These are phyloP conservation scores for Cyprinella venusta DNA, from an alignment of 2,797 vertebrate species.

Conservation along the genomic window DNA sequence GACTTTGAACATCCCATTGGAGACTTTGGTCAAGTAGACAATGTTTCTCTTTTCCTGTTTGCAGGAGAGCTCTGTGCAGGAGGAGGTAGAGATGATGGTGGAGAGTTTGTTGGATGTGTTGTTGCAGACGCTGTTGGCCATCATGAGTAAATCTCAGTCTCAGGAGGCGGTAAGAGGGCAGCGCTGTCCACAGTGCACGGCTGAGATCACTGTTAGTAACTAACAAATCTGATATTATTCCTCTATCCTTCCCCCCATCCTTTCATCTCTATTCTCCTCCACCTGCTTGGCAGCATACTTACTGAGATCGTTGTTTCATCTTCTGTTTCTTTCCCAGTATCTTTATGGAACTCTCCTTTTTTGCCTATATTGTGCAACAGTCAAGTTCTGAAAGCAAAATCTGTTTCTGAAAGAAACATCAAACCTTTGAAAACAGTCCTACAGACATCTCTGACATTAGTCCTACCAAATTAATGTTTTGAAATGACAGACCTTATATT, in stretches of 20 bases:
- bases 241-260: constrained; percentile 76
- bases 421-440: neutral
- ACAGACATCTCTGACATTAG: neutral
- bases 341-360: neutral
- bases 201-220: constrained; percentile 98
- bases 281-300: constrained; percentile 51
- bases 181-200: constrained; percentile 99
- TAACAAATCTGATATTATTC: constrained; percentile 87
- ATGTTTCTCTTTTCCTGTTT: constrained; percentile 21
- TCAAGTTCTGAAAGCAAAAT: neutral
- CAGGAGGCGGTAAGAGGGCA: constrained; percentile 99
- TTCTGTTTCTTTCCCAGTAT: neutral
- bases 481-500: neutral
- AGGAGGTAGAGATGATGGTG: constrained; percentile 99
- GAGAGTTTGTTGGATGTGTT: constrained; percentile 99
- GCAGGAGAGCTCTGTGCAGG: constrained; percentile 95
- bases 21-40: neutral
- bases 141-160: constrained; percentile 99
- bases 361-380: neutral
- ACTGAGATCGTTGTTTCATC: constrained; percentile 1
- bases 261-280: constrained; percentile 63
- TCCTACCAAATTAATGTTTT: neutral
- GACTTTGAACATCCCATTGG: neutral
- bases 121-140: constrained; percentile 97
- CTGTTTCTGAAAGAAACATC: neutral